Base-by-base conservation (phyloP, 1,140 invertebrate genomes). In the Dendrolimus punctatus region DNA sequence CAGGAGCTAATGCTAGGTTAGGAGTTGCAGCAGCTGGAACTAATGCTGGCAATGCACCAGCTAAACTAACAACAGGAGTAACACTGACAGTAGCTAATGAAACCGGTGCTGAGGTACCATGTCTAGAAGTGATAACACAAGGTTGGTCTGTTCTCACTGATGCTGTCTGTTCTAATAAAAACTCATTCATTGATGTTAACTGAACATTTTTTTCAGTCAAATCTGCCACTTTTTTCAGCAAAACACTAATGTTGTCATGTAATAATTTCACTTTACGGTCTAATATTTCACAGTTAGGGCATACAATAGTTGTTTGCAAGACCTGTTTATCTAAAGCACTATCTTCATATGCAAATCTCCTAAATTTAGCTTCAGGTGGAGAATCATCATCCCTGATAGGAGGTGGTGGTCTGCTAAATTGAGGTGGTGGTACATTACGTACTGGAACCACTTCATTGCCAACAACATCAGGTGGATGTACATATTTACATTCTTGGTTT, bases 171-270 rank as follows among this genome's bases (percentile, higher is more conserved):
- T 77, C 73, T 44, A 86, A 53, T 59, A 86, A 66, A 73, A 86
- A 85, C 51, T 86, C 83, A 84, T 86, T 86, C 80, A 86, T 86
- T 5, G 80, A 81, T 43, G 80, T 84, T 23, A 86, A 58, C 39
- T 86, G 83, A 44, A 72, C 55, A 78, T 86, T 86, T 47, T 86
- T 86, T 56, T 82, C 83, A 40, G 79, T 73, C 50, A 86, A 73
- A 56, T 86, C 83, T 51, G 72, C 67, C 47, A 84, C 71, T 72
- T 84, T 86, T 50, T 83, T 83, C 43, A 86, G 54, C 39, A 86
- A 61, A 10, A 86, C 80, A 75, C 76, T 83, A 39, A 84, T 83
- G 58, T 86, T 86, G 50, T 86, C 83, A 75, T 85, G 80, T 41
- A 85, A 54, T 63, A 85, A 61, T 56, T 82, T 84, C 8, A 85